Conservation (phyloP, 2,113 vertebrate genomes). For the Nothoprocta pentlandii region DNA sequence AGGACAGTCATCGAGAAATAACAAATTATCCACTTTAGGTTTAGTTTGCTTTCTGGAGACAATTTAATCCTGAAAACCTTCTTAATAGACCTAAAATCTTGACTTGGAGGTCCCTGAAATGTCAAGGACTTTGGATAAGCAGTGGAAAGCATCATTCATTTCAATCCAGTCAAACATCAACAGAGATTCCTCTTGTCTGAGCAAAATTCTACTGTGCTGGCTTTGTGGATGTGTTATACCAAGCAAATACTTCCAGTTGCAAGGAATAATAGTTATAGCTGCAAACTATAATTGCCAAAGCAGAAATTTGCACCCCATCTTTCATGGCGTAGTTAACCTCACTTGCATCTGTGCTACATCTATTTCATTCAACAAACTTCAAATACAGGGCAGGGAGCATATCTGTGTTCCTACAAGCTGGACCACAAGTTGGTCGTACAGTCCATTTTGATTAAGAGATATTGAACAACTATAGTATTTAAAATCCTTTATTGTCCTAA, state of each 20-base stretch:
- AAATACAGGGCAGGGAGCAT: not conserved
- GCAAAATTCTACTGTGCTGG: accelerated
- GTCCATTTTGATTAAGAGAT: constrained; percentile 30
- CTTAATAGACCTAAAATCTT: not conserved
- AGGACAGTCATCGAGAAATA: not conserved
- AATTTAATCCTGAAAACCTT: not conserved
- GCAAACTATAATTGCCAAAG: not conserved
- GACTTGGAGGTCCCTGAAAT: not conserved
- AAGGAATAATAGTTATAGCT: not conserved
- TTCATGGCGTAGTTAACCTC: not conserved
- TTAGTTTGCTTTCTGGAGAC: not conserved
- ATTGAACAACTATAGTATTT: not conserved
- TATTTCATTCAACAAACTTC: not conserved
- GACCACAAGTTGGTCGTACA: not conserved
- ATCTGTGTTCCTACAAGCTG: not conserved
- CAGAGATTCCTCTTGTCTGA: not conserved
- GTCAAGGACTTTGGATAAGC: not conserved
- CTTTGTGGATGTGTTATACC: not conserved
- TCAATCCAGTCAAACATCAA: not conserved
- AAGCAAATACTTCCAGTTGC: not conserved
- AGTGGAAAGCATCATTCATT: not conserved
- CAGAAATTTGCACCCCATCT: not conserved
- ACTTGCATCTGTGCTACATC: not conserved
- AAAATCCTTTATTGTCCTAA: not conserved
- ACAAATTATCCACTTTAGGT: not conserved